A percentile compares a stretch with the other conserved stretches of the same genome.
These are phyloP conservation scores for Leucophenga maculata DNA, from an alignment of 2,888 invertebrate genomes.

Conservation along the genomic window DNA sequence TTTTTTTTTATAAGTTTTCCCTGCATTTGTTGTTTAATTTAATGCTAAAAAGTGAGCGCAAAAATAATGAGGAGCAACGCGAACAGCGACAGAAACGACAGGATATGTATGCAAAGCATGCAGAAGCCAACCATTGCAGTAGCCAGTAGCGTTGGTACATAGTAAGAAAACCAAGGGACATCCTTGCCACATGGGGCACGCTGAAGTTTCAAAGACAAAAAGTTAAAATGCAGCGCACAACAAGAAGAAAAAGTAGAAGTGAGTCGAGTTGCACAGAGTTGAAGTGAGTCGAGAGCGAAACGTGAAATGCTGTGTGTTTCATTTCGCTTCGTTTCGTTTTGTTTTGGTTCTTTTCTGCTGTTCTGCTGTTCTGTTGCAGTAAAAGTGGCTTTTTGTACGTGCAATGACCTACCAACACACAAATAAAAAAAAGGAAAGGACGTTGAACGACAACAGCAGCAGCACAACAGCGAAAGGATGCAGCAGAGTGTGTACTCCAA, in stretches of 20 bases:
- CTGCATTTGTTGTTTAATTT: conserved; percentile 12
- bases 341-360: conserved; percentile 26
- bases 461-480: conserved; percentile 30
- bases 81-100: conserved; percentile 2
- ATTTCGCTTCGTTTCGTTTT: conserved; percentile 32
- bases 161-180: neutral
- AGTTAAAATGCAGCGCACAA: neutral
- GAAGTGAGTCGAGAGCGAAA: conserved; percentile 40
- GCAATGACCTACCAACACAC: conserved; percentile 73
- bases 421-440: conserved; percentile 56
- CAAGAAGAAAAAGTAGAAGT: too few relatives aligned
- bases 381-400: conserved; percentile 71
- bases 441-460: conserved; percentile 22
- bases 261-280: conserved; percentile 11
- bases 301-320: conserved; percentile 21
- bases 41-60: conserved; percentile 54
- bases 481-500: conserved; percentile 38
- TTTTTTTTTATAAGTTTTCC: neutral
- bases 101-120: conserved; percentile 40
- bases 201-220: neutral
- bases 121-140: neutral
- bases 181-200: neutral
- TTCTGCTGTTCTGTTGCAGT: conserved; percentile 46
- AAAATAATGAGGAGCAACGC: conserved; percentile 22
- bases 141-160: neutral